Conservation (phyloP, 2,797 vertebrate species). For the Pipistrellus pipistrellus region DNA sequence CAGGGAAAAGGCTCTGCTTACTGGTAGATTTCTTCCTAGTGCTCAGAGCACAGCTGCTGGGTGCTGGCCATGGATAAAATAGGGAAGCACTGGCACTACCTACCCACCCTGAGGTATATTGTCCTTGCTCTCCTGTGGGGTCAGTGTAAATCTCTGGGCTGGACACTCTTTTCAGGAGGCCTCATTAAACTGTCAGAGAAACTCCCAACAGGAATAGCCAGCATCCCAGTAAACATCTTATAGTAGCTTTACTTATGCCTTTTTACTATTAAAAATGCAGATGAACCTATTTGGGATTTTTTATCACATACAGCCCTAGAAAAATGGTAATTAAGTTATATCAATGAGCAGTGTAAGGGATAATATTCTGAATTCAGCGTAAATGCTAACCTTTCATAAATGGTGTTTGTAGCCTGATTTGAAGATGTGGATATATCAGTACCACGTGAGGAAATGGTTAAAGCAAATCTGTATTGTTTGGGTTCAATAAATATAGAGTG, state of each 20-base stretch:
- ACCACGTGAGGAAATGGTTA: neutral
- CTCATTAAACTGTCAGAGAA: slow-evolving; percentile 42
- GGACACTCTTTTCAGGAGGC: neutral
- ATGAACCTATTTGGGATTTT: neutral
- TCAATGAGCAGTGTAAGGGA: neutral
- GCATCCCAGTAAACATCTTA: neutral
- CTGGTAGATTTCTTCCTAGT: neutral
- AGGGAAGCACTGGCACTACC: neutral
- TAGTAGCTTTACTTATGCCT: neutral
- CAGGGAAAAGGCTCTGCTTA: neutral
- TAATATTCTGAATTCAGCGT: neutral
- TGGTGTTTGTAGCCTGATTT: neutral
- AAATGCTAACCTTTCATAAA: neutral
- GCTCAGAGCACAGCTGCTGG: neutral
- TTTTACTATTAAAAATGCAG: neutral
- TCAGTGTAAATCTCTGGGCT: neutral
- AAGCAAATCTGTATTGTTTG: neutral
- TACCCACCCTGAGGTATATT: too few relatives aligned
- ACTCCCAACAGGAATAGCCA: neutral
- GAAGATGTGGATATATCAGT: neutral
- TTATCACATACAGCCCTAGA: neutral
- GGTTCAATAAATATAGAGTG: neutral
- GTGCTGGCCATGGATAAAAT: neutral
- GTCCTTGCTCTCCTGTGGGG: neutral
- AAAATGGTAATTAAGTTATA: neutral